Percentiles rank a stretch among this genome's conserved stretches.
Conservation (phyloP, 1,140 invertebrate species). For the Listronotus bonariensis region DNA sequence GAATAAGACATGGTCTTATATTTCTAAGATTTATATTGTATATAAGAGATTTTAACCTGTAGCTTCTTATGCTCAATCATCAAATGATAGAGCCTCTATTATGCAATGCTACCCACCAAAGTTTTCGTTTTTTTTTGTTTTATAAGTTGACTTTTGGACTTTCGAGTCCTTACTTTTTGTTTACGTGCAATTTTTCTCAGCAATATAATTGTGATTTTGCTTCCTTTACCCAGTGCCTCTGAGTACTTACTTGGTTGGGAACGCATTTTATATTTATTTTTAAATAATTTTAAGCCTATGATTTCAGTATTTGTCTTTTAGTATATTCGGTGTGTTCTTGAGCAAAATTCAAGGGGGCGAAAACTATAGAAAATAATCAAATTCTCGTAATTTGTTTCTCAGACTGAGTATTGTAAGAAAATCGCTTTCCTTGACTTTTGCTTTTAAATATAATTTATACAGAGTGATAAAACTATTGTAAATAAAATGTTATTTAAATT, state of each 20-base stretch:
- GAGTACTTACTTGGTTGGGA: constrained; percentile 9
- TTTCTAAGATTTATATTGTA: constrained; percentile 29
- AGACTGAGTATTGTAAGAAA: constrained; percentile 42
- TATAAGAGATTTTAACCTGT: constrained; percentile 23
- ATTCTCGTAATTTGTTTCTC: constrained; percentile 32
- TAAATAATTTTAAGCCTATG: constrained; percentile 26
- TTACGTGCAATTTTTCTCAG: constrained; percentile 43
- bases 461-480: constrained; percentile 13
- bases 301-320: constrained; percentile 33
- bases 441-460: constrained; percentile 13
- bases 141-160: constrained; percentile 31
- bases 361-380: constrained; percentile 16
- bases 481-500: constrained; percentile 38
- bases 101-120: constrained; percentile 44
- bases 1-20: constrained; percentile 27
- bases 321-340: constrained; percentile 31
- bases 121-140: constrained; percentile 34
- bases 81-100: constrained; percentile 34
- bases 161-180: constrained; percentile 24
- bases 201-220: constrained; percentile 39
- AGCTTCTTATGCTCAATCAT: constrained; percentile 34
- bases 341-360: constrained; percentile 27
- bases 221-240: constrained; percentile 7
- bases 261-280: constrained; percentile 43
- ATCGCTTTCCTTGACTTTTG: constrained; percentile 24